Percentiles rank a stretch among this genome's conserved stretches.
Evolutionary conservation across 1,140 invertebrate genomes (phyloP).

Genomic region (Zaprionus inermis): DNA sequence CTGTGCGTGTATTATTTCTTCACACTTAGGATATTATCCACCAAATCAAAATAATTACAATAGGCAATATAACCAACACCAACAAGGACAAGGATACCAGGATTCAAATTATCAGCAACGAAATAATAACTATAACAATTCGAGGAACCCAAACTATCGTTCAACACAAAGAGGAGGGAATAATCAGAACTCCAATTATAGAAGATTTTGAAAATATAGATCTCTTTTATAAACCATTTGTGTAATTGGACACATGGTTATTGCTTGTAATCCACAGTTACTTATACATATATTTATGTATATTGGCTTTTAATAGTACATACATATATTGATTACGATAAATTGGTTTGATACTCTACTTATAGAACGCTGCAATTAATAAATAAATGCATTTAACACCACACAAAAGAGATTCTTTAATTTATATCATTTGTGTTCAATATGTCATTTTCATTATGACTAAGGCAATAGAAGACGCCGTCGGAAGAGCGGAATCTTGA

Average conservation of each 20-base stretch:
- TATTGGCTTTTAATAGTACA: background rate
- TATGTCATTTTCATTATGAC: background rate
- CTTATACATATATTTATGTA: background rate
- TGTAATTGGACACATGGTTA: background rate
- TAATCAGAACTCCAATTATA: slow-evolving; percentile 50
- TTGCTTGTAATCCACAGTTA: background rate
- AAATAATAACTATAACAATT: slow-evolving; percentile 57
- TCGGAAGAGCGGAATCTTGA: background rate
- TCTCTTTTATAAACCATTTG: background rate
- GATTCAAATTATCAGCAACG: slow-evolving; percentile 43
- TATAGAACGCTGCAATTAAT: background rate
- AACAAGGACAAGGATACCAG: slow-evolving; percentile 42
- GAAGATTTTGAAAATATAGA: slow-evolving; percentile 46
- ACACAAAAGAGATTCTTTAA: background rate
- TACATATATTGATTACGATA: background rate
- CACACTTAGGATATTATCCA: slow-evolving; percentile 23
- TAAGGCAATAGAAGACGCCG: background rate
- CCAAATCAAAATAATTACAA: slow-evolving; percentile 28
- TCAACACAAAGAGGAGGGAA: slow-evolving; percentile 30
- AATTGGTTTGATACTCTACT: slow-evolving; percentile 6
- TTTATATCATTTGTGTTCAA: background rate
- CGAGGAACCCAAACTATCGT: slow-evolving; percentile 41
- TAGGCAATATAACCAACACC: slow-evolving; percentile 23
- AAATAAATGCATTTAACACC: slow-evolving; percentile 7
- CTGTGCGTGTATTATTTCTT: background rate